Evolutionary conservation across 2,888 invertebrate species (phyloP), one percentile per base, ranked within the genome.

Genomic region (Acronicta leporina): DNA sequence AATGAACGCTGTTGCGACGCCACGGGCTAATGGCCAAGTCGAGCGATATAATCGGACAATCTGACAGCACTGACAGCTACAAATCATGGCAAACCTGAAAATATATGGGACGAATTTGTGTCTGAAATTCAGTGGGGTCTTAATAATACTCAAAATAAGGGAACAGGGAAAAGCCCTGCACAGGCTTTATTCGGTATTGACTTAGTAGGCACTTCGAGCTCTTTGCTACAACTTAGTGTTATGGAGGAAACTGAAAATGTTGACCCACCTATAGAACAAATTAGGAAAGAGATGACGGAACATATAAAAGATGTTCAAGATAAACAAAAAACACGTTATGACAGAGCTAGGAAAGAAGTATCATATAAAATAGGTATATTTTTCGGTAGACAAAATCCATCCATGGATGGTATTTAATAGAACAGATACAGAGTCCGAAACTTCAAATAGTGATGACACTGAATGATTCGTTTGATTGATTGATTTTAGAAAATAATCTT

Each of bases 31-130:
- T 35, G 47, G 47, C 7, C 47, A 47, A 33, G 35, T 47, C 10
- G 47, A 47, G n/a, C n/a, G 47, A 3, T 47, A 47, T 13, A 47
- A 47, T 47, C 33, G 47, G 5, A 47, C 47, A 15, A 16, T 47
- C 11, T 15, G 35, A 35, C 47, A 6, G 47, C 47, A n/a, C 15
- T 47, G 35, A 33, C 14, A 10, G 47, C 47, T 10, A 16, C 33
- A 11, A 35, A 43, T 20, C 13, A 20, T 11, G 43, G 43, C 11
- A 43, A 43, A n/a, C 43, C 43, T 5, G 43, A 43, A 43, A 43
- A 16, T 20, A 5, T 43, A 20, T 43, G 43, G 43, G 43, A 43
- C 13, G 43, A 43, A 43, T 11, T 11, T 16, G 20, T 43, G 16
- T 43, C 43, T 5, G 16, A 43, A 13, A 43, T 43, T 43, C 43